Base-by-base conservation (phyloP, 2,888 invertebrate species). In the Acrobasis repandana region DNA sequence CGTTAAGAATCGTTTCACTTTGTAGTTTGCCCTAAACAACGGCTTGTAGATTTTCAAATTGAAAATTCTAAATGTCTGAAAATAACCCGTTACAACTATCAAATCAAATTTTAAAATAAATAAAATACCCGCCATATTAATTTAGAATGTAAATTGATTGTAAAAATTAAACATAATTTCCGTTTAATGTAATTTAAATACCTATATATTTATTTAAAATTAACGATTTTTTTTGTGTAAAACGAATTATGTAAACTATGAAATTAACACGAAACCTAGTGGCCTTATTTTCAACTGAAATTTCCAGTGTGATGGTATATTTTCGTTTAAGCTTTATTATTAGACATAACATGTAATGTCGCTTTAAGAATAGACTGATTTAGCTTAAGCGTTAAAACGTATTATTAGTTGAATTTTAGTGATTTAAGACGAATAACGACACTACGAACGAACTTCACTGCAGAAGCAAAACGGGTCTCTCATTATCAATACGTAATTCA, bases 281-380 rank as follows among this genome's bases (percentile, higher is more conserved):
- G 90, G 90, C 90, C 91, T 92, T 85, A 86, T 80, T 71, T 77
- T 82, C 71, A 73, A 75, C 76, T 76, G 66, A 86, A 86, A 84
- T 86, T 86, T 88, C 89, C 90, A 90, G 89, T 90, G 88, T 83
- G 63, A 80, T 83, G 75, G 79, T 86, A 82, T 83, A 80, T 73
- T 81, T 86, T 88, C 84, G 85, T 86, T 89, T 90, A 88, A 86
- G 88, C 88, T 90, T 88, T 89, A 90, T 83, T 85, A 82, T 85
- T 90, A 88, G 88, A 90, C 86, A 83, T 86, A 77, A 76, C 49
- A 66, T 68, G 70, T 85, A 82, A 85, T 87, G 86, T 92, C 90
- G 89, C 90, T 90, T 88, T 92, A 92, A 92, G 91, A 89, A 90
- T 91, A 92, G 91, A 92, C 91, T 92, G 91, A 92, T 92, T 91